Evolutionary conservation across 2,888 invertebrate species (phyloP).

Genomic region (Aphodius sticticus): DNA sequence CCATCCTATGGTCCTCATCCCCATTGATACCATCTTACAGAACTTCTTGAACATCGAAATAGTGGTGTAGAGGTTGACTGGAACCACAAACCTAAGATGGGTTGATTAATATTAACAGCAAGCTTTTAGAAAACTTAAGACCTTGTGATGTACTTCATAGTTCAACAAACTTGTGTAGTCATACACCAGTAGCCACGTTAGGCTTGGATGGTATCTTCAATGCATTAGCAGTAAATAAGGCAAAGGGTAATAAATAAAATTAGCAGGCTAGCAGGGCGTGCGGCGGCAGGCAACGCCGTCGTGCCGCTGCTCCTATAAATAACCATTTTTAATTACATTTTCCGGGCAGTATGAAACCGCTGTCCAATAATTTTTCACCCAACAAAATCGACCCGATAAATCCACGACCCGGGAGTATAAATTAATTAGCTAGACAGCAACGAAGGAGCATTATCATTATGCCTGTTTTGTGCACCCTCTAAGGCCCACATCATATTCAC

Average conservation of each 20-base stretch:
- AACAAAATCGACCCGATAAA: conserved; percentile 34
- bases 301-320: conserved; percentile 29
- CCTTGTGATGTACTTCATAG: background rate
- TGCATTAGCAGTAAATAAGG: conserved; percentile 36
- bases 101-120: too few relatives aligned
- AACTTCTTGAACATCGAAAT: too few relatives aligned
- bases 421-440: conserved; percentile 25
- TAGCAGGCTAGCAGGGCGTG: conserved; percentile 18
- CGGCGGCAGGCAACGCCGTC: conserved; percentile 16
- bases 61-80: too few relatives aligned
- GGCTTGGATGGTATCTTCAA: conserved; percentile 30
- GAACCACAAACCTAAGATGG: too few relatives aligned
- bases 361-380: conserved; percentile 37
- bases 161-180: background rate
- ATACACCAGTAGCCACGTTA: conserved; percentile 26
- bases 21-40: too few relatives aligned
- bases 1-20: too few relatives aligned
- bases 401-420: conserved; percentile 31
- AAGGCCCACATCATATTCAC: background rate
- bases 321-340: conserved; percentile 37
- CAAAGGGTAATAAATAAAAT: conserved; percentile 34
- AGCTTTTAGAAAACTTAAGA: too few relatives aligned
- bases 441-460: background rate
- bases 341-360: conserved; percentile 33
- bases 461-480: background rate